Base-by-base conservation (phyloP, 1,140 invertebrate species). In the Pogonomyrmex californicus region DNA sequence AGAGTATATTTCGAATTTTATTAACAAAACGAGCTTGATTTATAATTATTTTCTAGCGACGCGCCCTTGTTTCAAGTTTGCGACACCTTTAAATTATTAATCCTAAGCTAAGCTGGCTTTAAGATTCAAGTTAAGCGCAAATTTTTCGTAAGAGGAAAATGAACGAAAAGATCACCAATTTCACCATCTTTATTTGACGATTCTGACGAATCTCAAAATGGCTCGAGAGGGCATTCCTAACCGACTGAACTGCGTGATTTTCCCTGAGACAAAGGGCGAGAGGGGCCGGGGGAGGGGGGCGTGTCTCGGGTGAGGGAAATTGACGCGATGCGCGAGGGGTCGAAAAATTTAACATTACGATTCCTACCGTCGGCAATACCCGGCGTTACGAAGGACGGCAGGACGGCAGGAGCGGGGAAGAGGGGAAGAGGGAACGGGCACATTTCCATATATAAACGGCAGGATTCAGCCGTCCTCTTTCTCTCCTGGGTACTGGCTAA, bases 361-460 rank as follows among this genome's bases (percentile, higher is more conserved):
- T 62, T 62, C 47, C 49, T 66, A 68, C 63, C 82, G 65, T 66
- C 17, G 86, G 76, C 77, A 63, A 83, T 83, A 71, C 30, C 9
- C 71, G 30, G 63, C 6, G 56, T 79, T 85, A 65, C 36, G 54
- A n/a, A 44, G 60, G 23, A 23, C 23, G 23, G 36, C 70, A 36
- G 9, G 23, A 23, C 23, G 23, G 23, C 23, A 23, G 58, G 33
- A 33, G 12, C 9, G 47, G 5, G 14, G 36, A 30, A 58, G 9
- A 1, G 23, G 14, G 1, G 6, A 14, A 51, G n/a, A 65, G 73
- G 41, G 68, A 60, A 66, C 49, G 62, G 81, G 68, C 79, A 78
- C 87, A 93, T 93, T 93, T 93, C 89, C 92, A 92, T 92, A 91
- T 87, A 91, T 90, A 93, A 92, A 92, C 89, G 91, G 63, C 85